phyloP scores from a whole-genome alignment of 2,113 vertebrate species.

The Pimephales promelas region DNA sequence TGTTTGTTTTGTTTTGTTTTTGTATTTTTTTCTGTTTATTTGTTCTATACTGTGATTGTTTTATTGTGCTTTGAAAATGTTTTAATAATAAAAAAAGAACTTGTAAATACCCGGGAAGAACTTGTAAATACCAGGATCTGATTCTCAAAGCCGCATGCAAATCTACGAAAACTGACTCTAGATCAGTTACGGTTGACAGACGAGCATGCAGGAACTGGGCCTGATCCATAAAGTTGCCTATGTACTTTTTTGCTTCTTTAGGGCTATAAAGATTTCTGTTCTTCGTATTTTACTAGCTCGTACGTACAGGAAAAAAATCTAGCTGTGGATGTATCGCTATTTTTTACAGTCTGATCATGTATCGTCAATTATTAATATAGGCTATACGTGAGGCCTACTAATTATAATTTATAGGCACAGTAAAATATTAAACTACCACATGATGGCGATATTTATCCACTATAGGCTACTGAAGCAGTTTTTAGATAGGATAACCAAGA shows the following conservation, averaged over 20 bases:
- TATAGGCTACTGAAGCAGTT: background rate
- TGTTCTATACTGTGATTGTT: no score
- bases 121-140: background rate
- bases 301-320: background rate
- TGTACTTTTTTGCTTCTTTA: background rate
- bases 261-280: background rate
- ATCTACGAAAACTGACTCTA: background rate
- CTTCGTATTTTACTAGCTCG: background rate
- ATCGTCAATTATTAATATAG: background rate
- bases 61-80: no score
- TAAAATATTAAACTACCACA: background rate
- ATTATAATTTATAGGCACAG: background rate
- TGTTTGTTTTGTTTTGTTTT: no score
- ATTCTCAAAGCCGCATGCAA: background rate
- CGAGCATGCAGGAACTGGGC: background rate
- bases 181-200: background rate
- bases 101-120: background rate
- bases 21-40: no score
- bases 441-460: constrained; percentile 37
- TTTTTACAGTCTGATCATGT: no score
- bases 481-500: background rate
- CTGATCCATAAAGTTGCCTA: background rate
- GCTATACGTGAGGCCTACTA: background rate
- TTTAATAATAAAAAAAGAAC: no score
- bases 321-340: background rate